phyloP scores from a whole-genome alignment of 2,888 invertebrate species.

The Andrena minutula region DNA sequence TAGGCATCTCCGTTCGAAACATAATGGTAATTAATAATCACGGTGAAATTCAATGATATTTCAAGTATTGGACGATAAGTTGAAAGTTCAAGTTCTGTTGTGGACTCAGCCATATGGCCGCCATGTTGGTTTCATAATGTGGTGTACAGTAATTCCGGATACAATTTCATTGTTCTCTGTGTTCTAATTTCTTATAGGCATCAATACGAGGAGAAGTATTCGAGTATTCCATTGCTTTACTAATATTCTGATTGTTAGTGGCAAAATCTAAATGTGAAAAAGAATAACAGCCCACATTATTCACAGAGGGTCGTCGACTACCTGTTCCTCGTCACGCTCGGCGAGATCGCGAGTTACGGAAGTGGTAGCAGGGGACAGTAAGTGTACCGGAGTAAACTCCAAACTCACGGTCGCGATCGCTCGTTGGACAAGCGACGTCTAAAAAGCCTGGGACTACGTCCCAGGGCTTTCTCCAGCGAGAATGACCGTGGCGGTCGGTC shows the following conservation, averaged over 20 bases:
- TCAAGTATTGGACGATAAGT: no score
- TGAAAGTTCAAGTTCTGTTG: no score
- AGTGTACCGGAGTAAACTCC: conserved; percentile 58
- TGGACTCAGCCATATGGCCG: no score
- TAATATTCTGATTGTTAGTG: no score
- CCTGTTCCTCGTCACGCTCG: conserved; percentile 65
- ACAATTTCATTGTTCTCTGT: no score
- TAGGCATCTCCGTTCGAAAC: not conserved
- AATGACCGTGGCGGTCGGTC: conserved; percentile 5
- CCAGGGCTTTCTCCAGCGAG: conserved; percentile 55
- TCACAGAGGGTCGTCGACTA: conserved; percentile 67
- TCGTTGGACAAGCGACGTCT: not conserved
- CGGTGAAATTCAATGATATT: not conserved
- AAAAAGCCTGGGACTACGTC: not conserved
- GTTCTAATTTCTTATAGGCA: not conserved
- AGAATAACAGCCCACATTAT: conserved; percentile 5
- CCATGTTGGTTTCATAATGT: no score
- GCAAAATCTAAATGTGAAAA: no score
- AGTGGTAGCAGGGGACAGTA: conserved; percentile 75
- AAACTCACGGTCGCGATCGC: not conserved
- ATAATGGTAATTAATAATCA: conserved; percentile 4
- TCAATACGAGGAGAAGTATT: not conserved
- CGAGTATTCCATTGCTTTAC: no score
- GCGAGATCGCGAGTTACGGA: conserved; percentile 59
- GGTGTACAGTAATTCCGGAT: no score